Conservation (phyloP, 1,140 invertebrate genomes). For the Anastatus disparis region DNA sequence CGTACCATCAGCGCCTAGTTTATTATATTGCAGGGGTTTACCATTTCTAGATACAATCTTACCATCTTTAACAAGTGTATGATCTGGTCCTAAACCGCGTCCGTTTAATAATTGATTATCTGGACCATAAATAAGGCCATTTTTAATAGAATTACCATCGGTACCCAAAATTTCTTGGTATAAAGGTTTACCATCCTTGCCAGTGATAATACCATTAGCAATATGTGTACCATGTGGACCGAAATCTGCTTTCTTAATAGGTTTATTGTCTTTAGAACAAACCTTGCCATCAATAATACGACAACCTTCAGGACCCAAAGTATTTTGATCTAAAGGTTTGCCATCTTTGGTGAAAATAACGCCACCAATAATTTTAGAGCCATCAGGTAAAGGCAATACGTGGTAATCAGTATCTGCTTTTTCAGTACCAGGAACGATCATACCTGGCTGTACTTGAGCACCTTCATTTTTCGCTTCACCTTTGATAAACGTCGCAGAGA, state of each 20-base stretch:
- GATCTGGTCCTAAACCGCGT: constrained; percentile 52
- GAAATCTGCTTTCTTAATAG: constrained; percentile 59
- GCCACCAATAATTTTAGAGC: constrained; percentile 54
- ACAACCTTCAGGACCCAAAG: constrained; percentile 53
- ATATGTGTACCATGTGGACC: constrained; percentile 58
- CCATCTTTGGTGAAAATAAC: constrained; percentile 59
- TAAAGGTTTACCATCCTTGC: constrained; percentile 62
- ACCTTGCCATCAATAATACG: constrained; percentile 59
- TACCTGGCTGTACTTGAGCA: constrained; percentile 13
- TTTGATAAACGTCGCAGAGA: constrained; percentile 50
- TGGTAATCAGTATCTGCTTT: constrained; percentile 51
- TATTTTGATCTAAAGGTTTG: constrained; percentile 57
- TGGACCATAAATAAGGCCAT: constrained; percentile 54
- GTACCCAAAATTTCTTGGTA: constrained; percentile 58
- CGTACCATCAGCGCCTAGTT: constrained; percentile 55
- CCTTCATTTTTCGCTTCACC: constrained; percentile 45
- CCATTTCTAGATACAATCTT: constrained; percentile 59
- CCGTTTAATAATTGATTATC: constrained; percentile 51
- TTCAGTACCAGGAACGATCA: constrained; percentile 35
- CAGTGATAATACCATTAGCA: constrained; percentile 55
- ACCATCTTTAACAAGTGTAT: constrained; percentile 57
- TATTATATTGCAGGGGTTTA: constrained; percentile 54
- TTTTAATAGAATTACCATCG: constrained; percentile 56
- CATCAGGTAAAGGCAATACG: constrained; percentile 58
- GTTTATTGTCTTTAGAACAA: constrained; percentile 55